Conservation (phyloP, 2,113 vertebrate species). For the Dendropsophus ebraccatus region DNA sequence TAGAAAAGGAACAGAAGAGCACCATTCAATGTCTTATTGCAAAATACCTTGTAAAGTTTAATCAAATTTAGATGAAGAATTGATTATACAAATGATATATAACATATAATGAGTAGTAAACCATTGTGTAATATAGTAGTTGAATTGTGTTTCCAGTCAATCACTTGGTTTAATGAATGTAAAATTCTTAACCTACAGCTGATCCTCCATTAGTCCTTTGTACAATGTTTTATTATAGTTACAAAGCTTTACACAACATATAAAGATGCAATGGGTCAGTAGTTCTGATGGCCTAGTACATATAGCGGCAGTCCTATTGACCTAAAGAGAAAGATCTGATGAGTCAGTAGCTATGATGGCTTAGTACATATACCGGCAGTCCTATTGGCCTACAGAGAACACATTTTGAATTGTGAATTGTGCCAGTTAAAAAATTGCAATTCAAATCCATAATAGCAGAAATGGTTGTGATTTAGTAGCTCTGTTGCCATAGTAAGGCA, state of each 20-base stretch:
- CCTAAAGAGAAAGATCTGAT: no score
- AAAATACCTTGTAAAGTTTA: slow-evolving; percentile 28
- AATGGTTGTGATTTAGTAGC: no score
- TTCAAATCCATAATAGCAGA: no score
- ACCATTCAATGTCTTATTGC: slow-evolving; percentile 10
- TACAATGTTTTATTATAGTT: neutral
- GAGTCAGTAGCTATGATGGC: no score
- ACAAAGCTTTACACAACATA: neutral
- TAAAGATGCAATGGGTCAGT: neutral
- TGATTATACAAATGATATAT: slow-evolving; percentile 1
- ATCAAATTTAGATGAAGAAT: slow-evolving; percentile 8
- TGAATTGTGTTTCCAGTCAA: neutral
- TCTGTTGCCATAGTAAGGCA: no score
- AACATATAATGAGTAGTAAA: neutral
- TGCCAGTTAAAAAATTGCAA: no score
- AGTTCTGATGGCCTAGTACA: no score
- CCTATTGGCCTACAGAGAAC: no score
- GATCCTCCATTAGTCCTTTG: neutral
- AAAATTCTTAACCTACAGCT: neutral
- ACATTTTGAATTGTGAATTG: no score
- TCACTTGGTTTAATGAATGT: neutral
- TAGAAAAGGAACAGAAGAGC: neutral
- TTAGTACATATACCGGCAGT: no score
- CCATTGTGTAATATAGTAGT: neutral
- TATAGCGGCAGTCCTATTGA: no score